Conservation (phyloP, 2,888 invertebrate genomes). For the Amphipoea oculea region DNA sequence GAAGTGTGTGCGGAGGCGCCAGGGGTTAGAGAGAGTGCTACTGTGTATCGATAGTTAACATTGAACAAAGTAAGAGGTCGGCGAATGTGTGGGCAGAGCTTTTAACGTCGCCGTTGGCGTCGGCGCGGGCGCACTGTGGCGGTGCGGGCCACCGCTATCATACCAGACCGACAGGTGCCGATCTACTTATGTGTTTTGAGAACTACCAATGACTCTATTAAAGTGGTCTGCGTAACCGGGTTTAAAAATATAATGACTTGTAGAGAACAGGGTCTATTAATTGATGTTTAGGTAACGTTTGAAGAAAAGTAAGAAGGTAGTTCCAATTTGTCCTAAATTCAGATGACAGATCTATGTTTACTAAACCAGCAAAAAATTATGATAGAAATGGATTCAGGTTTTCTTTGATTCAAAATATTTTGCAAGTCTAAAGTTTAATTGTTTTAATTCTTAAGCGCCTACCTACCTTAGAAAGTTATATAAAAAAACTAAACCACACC, state of each 20-base stretch:
- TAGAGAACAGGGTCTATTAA: conserved; percentile 37
- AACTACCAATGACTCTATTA: conserved; percentile 60
- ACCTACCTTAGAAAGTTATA: not conserved
- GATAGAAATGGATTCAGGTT: not conserved
- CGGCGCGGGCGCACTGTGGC: conserved; percentile 49
- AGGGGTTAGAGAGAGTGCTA: conserved; percentile 64
- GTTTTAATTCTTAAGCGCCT: not conserved
- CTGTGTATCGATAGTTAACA: conserved; percentile 63
- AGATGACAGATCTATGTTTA: not conserved
- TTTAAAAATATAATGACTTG: conserved; percentile 48
- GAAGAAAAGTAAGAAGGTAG: not conserved
- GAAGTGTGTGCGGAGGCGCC: conserved; percentile 68
- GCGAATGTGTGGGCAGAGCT: conserved; percentile 62
- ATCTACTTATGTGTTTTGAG: conserved; percentile 63
- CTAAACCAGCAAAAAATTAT: not conserved
- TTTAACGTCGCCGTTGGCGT: conserved; percentile 67
- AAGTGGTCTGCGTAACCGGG: conserved; percentile 53
- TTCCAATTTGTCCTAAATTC: not conserved
- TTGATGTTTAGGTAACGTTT: conserved; percentile 18
- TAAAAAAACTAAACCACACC: not conserved
- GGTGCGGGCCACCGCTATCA: conserved; percentile 55
- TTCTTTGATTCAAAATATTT: not conserved
- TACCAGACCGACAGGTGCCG: conserved; percentile 69
- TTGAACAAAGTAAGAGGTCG: conserved; percentile 62
- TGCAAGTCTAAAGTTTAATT: not conserved